A percentile compares a stretch with the other conserved stretches of the same genome.
Evolutionary conservation across 53 echinoderm and acorn worm species (phyloP).

Genomic region (Echinometra lucunter): DNA sequence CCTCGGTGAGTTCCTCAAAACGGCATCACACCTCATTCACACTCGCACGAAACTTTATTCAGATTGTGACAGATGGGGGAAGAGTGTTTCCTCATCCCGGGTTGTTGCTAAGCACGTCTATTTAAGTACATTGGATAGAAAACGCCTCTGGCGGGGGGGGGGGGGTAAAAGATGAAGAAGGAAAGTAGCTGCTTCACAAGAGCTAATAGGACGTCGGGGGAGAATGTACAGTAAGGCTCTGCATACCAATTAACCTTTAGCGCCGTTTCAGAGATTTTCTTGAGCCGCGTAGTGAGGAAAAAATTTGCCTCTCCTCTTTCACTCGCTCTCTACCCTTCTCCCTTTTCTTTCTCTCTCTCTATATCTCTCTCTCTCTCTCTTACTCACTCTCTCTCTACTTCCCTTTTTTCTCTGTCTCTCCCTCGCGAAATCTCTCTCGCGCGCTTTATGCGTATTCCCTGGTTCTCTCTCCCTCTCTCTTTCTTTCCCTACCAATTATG

Average conservation of each 20-base stretch:
- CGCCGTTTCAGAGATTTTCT: background rate
- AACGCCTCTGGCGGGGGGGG: background rate
- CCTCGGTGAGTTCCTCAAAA: background rate
- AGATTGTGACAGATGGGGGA: background rate
- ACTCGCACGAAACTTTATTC: background rate
- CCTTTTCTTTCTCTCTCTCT: background rate
- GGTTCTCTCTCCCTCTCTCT: background rate
- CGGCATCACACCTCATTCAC: background rate
- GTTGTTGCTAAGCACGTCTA: background rate
- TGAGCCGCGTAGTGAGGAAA: background rate
- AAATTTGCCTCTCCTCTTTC: background rate
- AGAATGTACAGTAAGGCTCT: background rate
- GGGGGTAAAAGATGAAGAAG: background rate
- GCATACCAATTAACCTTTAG: conserved; percentile 28
- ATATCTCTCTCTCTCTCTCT: background rate
- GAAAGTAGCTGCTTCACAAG: conserved; percentile 10
- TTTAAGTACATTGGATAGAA: background rate
- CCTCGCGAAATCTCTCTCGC: background rate
- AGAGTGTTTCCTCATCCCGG: background rate
- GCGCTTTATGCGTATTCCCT: background rate
- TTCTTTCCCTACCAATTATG: too few relatives aligned
- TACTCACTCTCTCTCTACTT: background rate
- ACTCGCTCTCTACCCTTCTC: background rate
- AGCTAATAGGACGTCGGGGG: background rate
- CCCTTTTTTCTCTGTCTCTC: background rate